Base-by-base conservation (phyloP, 2,888 invertebrate species). In the Dasysyrphus tricinctus region DNA sequence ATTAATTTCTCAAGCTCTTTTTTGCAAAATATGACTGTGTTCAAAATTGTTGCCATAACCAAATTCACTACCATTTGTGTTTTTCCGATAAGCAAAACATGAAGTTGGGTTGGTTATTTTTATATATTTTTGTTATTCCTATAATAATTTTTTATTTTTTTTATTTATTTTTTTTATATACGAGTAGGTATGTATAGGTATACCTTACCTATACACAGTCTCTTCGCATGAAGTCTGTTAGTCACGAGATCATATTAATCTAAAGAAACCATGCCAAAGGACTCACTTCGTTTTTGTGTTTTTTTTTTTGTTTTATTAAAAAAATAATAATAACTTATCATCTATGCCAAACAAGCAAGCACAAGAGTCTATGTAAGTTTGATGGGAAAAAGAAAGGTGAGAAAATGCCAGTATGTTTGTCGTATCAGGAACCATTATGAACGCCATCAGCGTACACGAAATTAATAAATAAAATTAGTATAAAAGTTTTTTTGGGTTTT, bases 381-480 rank as follows among this genome's bases (percentile, higher is more conserved):
- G n/a, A 37, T 19, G 24, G 12, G n/a, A 39, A 42, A 9, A 24
- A 63, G 16, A 54, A 49, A 51, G 61, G 44, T 56, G 70, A 42
- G 16, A 56, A 73, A 67, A 63, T 29, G 11, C 63, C 74, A 78
- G 56, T 61, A 57, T 82, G 81, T 74, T 82, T 75, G 74, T 70
- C 82, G 80, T 80, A 82, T 82, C 88, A 82, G 81, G 84, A 88
- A 81, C 81, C 81, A 79, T 88, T 84, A 81, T 80, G 88, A 88
- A 88, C 88, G 86, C 88, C 90, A 91, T 90, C 90, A 90, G 89
- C 90, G 89, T 91, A 91, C 86, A 86, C 81, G 82, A 82, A 86
- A 82, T 86, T 86, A 86, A 86, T 86, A 86, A 82, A 82, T 79
- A 86, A 86, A 86, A 86, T 86, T 86, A 86, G 86, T 82, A 79